These are phyloP conservation scores for Ethmia dodecea DNA, from an alignment of 2,888 invertebrate species.

Conservation along the genomic window DNA sequence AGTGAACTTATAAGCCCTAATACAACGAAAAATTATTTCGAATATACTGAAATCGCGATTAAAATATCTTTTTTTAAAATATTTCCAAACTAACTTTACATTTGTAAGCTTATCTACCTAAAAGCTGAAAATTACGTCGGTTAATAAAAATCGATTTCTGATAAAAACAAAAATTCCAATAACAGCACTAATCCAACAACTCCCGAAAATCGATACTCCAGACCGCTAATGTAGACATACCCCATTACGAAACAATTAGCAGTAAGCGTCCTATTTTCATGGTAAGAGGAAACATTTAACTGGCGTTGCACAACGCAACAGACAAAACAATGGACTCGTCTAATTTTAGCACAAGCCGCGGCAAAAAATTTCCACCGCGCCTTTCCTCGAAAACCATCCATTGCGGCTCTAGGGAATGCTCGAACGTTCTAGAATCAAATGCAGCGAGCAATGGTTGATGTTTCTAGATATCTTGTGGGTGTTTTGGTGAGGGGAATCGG, in stretches of 20 bases:
- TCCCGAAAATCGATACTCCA: too few relatives aligned
- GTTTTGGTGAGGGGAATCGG: conserved; percentile 34
- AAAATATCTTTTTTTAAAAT: too few relatives aligned
- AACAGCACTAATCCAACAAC: too few relatives aligned
- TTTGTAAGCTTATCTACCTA: too few relatives aligned
- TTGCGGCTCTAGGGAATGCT: conserved; percentile 18
- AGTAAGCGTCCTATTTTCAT: conserved; percentile 45
- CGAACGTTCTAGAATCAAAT: neutral
- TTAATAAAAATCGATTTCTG: too few relatives aligned
- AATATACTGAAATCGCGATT: too few relatives aligned
- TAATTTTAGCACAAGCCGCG: conserved; percentile 41
- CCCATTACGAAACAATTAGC: conserved; percentile 56
- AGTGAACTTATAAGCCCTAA: too few relatives aligned
- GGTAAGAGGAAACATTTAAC: conserved; percentile 56
- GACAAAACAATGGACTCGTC: conserved; percentile 62
- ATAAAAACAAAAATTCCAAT: too few relatives aligned
- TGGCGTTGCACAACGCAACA: conserved; percentile 57
- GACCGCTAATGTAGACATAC: conserved; percentile 11
- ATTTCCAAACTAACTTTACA: too few relatives aligned
- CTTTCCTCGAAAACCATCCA: conserved; percentile 23
- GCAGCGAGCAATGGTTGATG: conserved; percentile 29
- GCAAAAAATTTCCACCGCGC: conserved; percentile 32
- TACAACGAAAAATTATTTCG: too few relatives aligned
- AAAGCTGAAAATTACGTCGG: too few relatives aligned
- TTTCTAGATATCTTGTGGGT: conserved; percentile 18